phyloP scores from a whole-genome alignment of 2,113 vertebrate genomes.

The Bathybates hornii region DNA sequence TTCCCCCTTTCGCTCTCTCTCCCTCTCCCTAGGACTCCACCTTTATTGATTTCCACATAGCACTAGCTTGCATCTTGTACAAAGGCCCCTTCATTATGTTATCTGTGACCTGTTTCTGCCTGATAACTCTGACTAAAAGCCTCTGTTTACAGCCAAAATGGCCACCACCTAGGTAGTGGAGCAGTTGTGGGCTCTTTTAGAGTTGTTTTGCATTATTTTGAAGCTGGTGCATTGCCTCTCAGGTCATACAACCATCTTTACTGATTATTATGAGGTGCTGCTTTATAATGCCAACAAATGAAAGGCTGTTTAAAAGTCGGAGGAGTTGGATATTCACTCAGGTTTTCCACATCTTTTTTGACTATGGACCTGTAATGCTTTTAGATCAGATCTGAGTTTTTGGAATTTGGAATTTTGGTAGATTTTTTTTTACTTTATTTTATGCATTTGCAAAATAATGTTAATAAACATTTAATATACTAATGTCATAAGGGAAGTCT shows the following conservation, averaged over 20 bases:
- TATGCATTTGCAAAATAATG: neutral
- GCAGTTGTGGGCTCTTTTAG: neutral
- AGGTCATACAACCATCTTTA: neutral
- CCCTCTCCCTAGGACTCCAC: neutral
- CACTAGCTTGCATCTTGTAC: neutral
- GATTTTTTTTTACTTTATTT: neutral
- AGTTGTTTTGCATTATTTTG: neutral
- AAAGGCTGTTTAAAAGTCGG: neutral
- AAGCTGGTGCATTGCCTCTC: neutral
- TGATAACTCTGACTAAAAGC: conserved; percentile 38
- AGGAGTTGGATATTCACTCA: neutral
- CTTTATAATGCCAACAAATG: neutral
- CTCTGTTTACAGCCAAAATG: conserved; percentile 44
- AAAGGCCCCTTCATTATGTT: conserved; percentile 39
- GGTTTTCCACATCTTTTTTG: neutral
- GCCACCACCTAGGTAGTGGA: neutral
- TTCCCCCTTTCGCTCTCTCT: neutral
- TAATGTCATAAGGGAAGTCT: neutral
- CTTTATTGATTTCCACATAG: conserved; percentile 49
- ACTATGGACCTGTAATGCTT: neutral
- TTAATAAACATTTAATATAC: neutral
- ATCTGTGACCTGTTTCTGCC: conserved; percentile 42
- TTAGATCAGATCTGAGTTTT: neutral
- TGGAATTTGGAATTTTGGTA: neutral
- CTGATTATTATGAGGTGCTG: neutral